These are phyloP conservation scores for Rosalia funebris DNA, from an alignment of 2,888 invertebrate genomes.

Conservation along the genomic window DNA sequence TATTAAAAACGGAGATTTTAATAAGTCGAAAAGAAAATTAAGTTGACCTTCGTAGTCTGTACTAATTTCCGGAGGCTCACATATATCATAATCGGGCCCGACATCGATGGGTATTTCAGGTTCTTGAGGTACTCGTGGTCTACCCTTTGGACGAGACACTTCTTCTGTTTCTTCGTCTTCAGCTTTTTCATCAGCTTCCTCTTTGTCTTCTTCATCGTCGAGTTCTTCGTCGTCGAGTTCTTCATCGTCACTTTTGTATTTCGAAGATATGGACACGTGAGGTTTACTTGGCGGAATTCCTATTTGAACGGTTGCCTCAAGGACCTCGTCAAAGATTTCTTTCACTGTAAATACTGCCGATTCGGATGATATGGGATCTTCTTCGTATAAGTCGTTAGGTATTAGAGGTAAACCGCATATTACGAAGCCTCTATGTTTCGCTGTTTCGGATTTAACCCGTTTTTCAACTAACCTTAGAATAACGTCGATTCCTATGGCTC, in stretches of 20 bases:
- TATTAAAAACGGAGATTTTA: constrained; percentile 62
- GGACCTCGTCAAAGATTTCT: constrained; percentile 60
- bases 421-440: constrained; percentile 72
- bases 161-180: constrained; percentile 52
- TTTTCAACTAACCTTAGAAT: constrained; percentile 67
- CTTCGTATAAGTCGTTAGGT: constrained; percentile 61
- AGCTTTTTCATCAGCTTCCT: constrained; percentile 38
- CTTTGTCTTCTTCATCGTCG: constrained; percentile 52
- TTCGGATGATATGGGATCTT: constrained; percentile 60
- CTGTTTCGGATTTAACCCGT: constrained; percentile 66
- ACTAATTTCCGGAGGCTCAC: constrained; percentile 46
- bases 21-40: constrained; percentile 55
- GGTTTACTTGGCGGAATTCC: constrained; percentile 41
- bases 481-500: constrained; percentile 65
- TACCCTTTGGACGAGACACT: background rate
- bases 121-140: too few relatives aligned
- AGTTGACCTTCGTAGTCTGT: constrained; percentile 57
- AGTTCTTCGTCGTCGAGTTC: constrained; percentile 41
- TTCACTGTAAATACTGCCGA: constrained; percentile 60
- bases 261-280: constrained; percentile 43
- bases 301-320: constrained; percentile 47
- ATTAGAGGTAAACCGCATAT: constrained; percentile 74
- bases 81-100: constrained; percentile 45
- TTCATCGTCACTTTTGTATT: constrained; percentile 34
- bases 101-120: constrained; percentile 42